These are phyloP conservation scores for Pinctada fucata DNA, from an alignment of 2,888 invertebrate genomes.

Conservation along the genomic window DNA sequence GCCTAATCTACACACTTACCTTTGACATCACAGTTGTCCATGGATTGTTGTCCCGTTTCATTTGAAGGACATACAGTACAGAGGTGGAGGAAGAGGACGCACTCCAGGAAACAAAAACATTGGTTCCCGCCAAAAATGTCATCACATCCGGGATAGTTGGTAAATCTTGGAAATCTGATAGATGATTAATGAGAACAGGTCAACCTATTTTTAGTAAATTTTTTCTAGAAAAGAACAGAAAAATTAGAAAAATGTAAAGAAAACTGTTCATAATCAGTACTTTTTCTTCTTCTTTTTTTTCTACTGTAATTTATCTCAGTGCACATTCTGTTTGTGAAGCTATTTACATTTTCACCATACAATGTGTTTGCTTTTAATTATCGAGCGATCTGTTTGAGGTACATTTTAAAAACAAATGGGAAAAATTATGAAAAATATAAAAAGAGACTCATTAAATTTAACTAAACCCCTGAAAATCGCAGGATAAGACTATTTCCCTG, in stretches of 20 bases:
- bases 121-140: not conserved
- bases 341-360: too few species aligned
- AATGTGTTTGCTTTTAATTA: too few species aligned
- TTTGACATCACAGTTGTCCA: not conserved
- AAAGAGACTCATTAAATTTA: too few species aligned
- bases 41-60: constrained; percentile 10
- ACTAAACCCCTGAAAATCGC: too few species aligned
- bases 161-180: not conserved
- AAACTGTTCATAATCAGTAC: too few species aligned
- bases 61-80: constrained; percentile 13
- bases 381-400: too few species aligned
- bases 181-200: not conserved
- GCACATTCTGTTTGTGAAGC: too few species aligned
- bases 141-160: constrained; percentile 13
- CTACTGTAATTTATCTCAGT: not conserved
- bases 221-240: not conserved
- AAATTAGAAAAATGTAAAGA: not conserved
- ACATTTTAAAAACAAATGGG: too few species aligned
- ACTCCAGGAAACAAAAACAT: constrained; percentile 8
- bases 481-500: too few species aligned
- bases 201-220: too few species aligned
- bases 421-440: too few species aligned
- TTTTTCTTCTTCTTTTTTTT: not conserved
- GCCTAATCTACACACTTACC: not conserved
- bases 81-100: not conserved